Evolutionary conservation across 2,888 invertebrate genomes (phyloP).

Genomic region (Idaea dimidiata): DNA sequence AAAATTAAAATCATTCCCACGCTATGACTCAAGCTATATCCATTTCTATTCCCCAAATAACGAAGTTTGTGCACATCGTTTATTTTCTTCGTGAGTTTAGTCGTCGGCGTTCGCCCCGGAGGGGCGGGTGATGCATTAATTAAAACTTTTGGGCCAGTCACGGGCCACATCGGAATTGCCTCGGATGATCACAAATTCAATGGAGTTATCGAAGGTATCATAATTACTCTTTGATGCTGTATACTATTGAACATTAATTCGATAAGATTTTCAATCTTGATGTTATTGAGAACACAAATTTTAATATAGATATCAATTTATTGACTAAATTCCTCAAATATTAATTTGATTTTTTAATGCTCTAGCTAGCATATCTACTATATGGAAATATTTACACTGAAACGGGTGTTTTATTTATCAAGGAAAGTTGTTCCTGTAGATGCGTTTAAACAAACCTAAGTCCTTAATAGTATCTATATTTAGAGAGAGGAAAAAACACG

Average conservation of each 20-base stretch:
- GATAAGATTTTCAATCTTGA: neutral
- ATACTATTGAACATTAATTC: neutral
- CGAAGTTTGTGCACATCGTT: conserved; percentile 25
- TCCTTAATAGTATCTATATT: too few relatives aligned
- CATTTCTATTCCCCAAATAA: conserved; percentile 25
- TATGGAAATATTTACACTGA: too few relatives aligned
- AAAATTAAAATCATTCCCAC: conserved; percentile 32
- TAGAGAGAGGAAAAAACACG: too few relatives aligned
- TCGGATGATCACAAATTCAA: conserved; percentile 6
- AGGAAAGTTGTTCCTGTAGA: too few relatives aligned
- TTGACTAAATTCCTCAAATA: too few relatives aligned
- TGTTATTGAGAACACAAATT: neutral
- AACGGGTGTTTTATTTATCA: too few relatives aligned
- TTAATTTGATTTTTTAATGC: too few relatives aligned
- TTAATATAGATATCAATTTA: neutral
- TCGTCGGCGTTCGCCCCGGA: conserved; percentile 19
- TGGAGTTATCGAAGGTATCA: neutral
- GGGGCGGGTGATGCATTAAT: conserved; percentile 27
- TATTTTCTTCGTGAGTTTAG: conserved; percentile 26
- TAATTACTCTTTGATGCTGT: neutral
- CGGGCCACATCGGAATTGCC: conserved; percentile 14
- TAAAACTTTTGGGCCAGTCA: conserved; percentile 28
- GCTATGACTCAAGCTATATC: conserved; percentile 25
- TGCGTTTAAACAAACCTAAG: too few relatives aligned
- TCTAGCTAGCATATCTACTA: too few relatives aligned